A percentile compares a stretch with the other conserved stretches of the same genome.
Conservation (phyloP, 2,797 vertebrate genomes). For the Rhynchotus rufescens region DNA sequence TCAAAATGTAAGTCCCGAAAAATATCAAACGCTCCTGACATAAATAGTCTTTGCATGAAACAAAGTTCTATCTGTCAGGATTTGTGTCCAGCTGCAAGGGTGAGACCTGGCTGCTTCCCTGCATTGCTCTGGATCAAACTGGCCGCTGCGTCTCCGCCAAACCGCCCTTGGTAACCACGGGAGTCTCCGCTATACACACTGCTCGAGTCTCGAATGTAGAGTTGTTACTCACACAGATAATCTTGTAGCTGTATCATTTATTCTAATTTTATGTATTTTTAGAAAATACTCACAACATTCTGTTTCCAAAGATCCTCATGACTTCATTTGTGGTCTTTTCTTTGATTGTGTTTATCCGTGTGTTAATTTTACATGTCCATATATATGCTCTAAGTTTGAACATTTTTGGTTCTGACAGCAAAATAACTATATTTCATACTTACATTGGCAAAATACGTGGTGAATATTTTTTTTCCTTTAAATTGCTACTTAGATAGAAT, state of each 20-base stretch:
- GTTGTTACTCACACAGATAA: rapidly evolving
- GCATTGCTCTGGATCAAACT: neutral
- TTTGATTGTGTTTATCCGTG: neutral
- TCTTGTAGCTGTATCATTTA: neutral
- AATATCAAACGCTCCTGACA: neutral
- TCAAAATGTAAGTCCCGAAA: slow-evolving; percentile 25
- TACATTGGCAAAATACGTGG: neutral
- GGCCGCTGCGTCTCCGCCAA: neutral
- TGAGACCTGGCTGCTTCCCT: slow-evolving; percentile 20
- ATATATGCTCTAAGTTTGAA: neutral
- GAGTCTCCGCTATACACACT: rapidly evolving
- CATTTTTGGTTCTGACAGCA: neutral
- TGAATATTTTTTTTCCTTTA: neutral
- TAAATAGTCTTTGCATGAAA: neutral
- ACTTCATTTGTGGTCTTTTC: neutral
- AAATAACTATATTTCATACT: neutral
- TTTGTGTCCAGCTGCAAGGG: neutral
- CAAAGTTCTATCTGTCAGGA: neutral
- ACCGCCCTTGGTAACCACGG: neutral
- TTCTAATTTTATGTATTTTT: neutral
- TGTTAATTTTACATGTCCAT: neutral
- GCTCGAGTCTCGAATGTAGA: neutral
- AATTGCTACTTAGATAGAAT: neutral
- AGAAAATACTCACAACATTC: neutral
- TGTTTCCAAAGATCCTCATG: rapidly evolving